Percentiles rank a stretch among this genome's conserved stretches.
Evolutionary conservation across 2,888 invertebrate species (phyloP).

Genomic region (Ecliptopera silaceata): DNA sequence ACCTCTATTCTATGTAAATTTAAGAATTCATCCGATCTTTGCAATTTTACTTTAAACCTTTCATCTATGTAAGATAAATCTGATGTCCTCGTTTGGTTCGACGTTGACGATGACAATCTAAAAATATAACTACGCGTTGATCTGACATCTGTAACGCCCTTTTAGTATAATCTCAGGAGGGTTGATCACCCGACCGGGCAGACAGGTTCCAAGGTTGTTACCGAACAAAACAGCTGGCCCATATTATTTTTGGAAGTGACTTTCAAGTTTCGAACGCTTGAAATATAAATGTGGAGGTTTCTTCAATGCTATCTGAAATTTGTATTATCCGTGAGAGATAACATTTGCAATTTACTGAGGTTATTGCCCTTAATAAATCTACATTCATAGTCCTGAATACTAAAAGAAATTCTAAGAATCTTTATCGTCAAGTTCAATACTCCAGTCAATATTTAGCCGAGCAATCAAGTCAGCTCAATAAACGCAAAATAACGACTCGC

Average conservation of each 20-base stretch:
- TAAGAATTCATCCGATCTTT: conserved; percentile 6
- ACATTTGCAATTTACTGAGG: conserved; percentile 12
- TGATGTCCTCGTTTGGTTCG: not conserved
- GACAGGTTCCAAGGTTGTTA: conserved; percentile 65
- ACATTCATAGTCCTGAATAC: conserved; percentile 35
- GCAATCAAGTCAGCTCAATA: conserved; percentile 68
- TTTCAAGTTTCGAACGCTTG: not conserved
- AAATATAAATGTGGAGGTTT: conserved; percentile 13
- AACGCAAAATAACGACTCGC: conserved; percentile 69
- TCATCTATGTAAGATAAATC: not conserved
- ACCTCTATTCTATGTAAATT: conserved; percentile 18
- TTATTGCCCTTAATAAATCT: conserved; percentile 19
- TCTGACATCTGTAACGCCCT: conserved; percentile 65
- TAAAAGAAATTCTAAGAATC: conserved; percentile 38
- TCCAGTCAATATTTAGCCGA: conserved; percentile 62
- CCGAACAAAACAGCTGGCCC: conserved; percentile 49
- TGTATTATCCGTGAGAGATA: not conserved
- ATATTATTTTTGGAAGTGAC: conserved; percentile 27
- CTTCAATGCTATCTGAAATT: conserved; percentile 1
- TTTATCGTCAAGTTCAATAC: conserved; percentile 68
- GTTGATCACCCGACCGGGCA: conserved; percentile 53
- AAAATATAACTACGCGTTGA: conserved; percentile 66
- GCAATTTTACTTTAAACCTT: conserved; percentile 14
- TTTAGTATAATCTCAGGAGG: conserved; percentile 50
- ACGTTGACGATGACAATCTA: conserved; percentile 35